Percentiles rank a stretch among this genome's conserved stretches.
These are phyloP conservation scores for Idaea biselata DNA, from an alignment of 2,888 invertebrate species.

Conservation along the genomic window DNA sequence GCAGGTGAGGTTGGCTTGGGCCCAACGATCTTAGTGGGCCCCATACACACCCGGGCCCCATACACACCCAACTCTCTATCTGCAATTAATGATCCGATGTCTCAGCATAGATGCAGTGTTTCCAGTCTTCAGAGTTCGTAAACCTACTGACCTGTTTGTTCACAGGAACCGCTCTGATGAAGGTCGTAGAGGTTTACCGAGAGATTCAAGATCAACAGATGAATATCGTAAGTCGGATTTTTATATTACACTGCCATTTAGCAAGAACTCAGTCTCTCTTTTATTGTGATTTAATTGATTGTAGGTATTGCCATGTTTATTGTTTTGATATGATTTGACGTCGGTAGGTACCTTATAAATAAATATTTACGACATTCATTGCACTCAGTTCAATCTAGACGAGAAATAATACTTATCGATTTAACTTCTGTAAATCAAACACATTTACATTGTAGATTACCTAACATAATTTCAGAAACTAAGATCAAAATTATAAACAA, in stretches of 20 bases:
- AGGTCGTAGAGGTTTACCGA: conserved; percentile 95
- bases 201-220: conserved; percentile 97
- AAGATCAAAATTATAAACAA: too few relatives aligned
- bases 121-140: conserved; percentile 9
- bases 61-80: background rate
- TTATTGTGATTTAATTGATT: background rate
- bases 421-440: too few relatives aligned
- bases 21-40: too few relatives aligned
- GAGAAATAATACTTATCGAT: too few relatives aligned
- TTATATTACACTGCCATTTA: background rate
- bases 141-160: conserved; percentile 27
- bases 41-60: too few relatives aligned
- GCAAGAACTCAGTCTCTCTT: background rate
- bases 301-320: background rate
- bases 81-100: background rate
- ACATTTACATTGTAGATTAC: too few relatives aligned
- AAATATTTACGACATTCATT: too few relatives aligned
- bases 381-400: too few relatives aligned
- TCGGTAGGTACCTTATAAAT: too few relatives aligned
- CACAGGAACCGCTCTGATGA: conserved; percentile 93
- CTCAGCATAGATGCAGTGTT: background rate
- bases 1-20: too few relatives aligned
- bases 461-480: too few relatives aligned
- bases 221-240: conserved; percentile 90
- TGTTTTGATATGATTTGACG: background rate